Base-by-base conservation (phyloP, 2,888 invertebrate species). In the Phalera bucephala region DNA sequence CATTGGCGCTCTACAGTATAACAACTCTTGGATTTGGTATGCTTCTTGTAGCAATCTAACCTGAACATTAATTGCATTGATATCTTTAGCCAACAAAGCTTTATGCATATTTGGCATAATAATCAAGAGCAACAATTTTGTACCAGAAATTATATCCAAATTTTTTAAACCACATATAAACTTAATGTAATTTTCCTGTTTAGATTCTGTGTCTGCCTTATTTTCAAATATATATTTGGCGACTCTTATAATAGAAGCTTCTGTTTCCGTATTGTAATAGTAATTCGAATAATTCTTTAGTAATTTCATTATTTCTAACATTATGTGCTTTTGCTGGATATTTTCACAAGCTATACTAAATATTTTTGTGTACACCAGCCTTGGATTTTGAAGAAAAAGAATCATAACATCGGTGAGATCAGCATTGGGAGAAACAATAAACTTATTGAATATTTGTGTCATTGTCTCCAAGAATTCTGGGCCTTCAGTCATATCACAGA, bases 21-120 rank as follows among this genome's bases (percentile, higher is more conserved):
- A n/a, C 22, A 85, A 48, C 26, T 87, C 84, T 4, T 64, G 54
- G 2, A 75, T 34, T 4, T 45, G 53, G 37, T 68, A 87, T 1
- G 71, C 70, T 9, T 64, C 58, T 21, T 52, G 47, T 26, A 89
- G 45, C 7, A 86, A 45, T 26, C 64, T 74, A 13, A 80, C 60
- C 37, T 79, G 79, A 13, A 74, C 44, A 50, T 72, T 44, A 21
- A 87, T 65, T 11, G 48, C 59, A 3, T 17, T 28, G 15, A 76
- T 55, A 34, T 83, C 63, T 47, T 63, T 78, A 2, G 47, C 56
- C 8, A 79, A 13, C 3, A 88, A 59, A 6, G 72, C 79, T 33
- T 67, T 69, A 39, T 87, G 80, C 32, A 87, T 59, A 40, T 72
- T 70, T 3, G 87, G 84, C 85, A 88, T 86, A 1, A 85, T 67